Percentiles rank a stretch among this genome's conserved stretches.
Conservation (phyloP, 1,140 invertebrate genomes). For the Tyrophagus putrescentiae region DNA sequence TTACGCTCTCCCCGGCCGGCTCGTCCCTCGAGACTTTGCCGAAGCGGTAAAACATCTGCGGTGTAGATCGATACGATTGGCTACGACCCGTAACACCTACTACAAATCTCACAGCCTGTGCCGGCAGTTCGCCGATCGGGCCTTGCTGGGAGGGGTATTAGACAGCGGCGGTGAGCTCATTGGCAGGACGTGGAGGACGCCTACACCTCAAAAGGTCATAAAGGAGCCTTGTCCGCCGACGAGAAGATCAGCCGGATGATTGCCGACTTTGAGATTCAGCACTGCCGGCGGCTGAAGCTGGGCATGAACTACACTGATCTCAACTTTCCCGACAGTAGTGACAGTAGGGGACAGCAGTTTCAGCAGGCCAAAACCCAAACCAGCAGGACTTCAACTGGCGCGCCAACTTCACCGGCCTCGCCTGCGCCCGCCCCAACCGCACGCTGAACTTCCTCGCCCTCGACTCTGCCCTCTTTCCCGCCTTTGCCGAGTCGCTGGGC, state of each 20-base stretch:
- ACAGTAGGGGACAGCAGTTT: no score
- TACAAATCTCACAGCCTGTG: constrained; percentile 16
- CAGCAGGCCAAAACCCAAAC: constrained; percentile 5
- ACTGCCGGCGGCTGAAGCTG: constrained; percentile 23
- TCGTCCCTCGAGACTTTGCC: no score
- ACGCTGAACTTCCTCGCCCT: constrained; percentile 52
- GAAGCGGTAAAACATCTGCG: no score
- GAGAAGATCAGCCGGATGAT: constrained; percentile 26
- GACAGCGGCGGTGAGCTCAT: no score
- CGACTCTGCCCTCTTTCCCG: constrained; percentile 49
- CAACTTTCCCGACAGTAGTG: constrained; percentile 25
- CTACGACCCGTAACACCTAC: no score
- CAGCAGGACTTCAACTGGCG: constrained; percentile 11
- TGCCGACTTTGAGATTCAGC: constrained; percentile 23
- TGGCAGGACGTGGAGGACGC: background rate
- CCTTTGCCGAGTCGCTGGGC: constrained; percentile 55
- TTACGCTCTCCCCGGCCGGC: no score
- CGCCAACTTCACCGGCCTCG: constrained; percentile 33
- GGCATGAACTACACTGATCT: constrained; percentile 27
- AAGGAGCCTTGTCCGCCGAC: constrained; percentile 12
- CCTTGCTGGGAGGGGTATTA: no score
- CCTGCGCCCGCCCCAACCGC: constrained; percentile 47
- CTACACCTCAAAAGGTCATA: background rate
- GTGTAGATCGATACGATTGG: no score
- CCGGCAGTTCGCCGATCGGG: constrained; percentile 9